phyloP scores from a whole-genome alignment of 2,113 vertebrate species.

The Haemorhous mexicanus region DNA sequence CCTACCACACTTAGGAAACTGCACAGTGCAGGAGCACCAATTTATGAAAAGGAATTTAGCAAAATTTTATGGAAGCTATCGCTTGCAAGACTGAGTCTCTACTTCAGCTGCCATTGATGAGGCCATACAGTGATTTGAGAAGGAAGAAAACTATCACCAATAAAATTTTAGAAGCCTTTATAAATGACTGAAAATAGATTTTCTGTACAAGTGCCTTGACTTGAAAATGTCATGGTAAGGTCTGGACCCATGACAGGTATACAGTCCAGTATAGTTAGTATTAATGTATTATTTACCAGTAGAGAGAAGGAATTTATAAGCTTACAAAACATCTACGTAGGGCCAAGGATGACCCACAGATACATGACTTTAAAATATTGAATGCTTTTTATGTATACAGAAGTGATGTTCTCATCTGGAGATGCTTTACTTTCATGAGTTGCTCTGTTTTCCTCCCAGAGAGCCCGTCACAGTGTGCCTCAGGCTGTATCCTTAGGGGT shows the following conservation, averaged over 20 bases:
- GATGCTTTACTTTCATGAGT: neutral
- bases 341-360: neutral
- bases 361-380: neutral
- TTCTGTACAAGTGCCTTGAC: neutral
- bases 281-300: neutral
- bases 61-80: neutral
- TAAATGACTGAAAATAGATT: conserved; percentile 25
- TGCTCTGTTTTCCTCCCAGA: neutral
- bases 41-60: neutral
- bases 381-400: neutral
- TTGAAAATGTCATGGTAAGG: neutral
- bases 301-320: neutral
- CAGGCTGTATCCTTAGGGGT: neutral
- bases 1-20: neutral
- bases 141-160: neutral
- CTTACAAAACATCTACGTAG: neutral
- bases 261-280: neutral
- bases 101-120: neutral
- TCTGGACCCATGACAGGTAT: neutral
- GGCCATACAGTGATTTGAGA: neutral
- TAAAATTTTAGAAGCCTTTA: conserved; percentile 19
- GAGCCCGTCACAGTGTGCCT: fast-evolving
- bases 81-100: neutral
- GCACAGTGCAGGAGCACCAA: neutral
- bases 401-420: neutral